A percentile compares a stretch with the other conserved stretches of the same genome.
Evolutionary conservation across 1,140 invertebrate species (phyloP).

Genomic region (Drosophila ananassae): DNA sequence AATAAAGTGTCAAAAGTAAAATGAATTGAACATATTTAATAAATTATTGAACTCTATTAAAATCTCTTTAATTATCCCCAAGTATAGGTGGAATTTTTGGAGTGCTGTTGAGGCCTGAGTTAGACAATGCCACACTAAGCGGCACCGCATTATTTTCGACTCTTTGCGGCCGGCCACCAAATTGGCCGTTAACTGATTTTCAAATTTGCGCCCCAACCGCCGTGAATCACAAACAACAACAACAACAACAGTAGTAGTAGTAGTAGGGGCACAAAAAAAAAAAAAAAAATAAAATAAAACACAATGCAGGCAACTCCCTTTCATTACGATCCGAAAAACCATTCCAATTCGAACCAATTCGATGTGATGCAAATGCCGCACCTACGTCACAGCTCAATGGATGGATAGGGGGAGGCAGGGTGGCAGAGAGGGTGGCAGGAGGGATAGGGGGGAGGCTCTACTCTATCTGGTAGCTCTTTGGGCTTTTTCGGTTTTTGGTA

Average conservation of each 20-base stretch:
- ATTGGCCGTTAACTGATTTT: conserved; percentile 80
- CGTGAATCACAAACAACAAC: neutral
- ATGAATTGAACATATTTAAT: too few relatives aligned
- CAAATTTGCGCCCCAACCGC: conserved; percentile 58
- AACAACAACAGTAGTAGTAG: too few relatives aligned
- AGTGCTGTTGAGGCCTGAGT: neutral
- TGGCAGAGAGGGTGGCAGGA: neutral
- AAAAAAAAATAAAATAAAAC: neutral
- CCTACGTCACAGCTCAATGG: conserved; percentile 61
- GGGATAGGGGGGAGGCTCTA: neutral
- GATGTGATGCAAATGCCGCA: conserved; percentile 43
- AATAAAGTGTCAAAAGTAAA: too few relatives aligned
- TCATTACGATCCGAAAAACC: conserved; percentile 2
- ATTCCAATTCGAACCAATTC: neutral
- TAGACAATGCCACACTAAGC: conserved; percentile 71
- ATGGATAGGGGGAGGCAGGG: neutral
- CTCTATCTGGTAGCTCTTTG: conserved; percentile 7
- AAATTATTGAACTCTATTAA: neutral
- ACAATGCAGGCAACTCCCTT: conserved; percentile 9
- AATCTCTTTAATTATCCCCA: neutral
- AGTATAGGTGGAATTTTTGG: too few relatives aligned
- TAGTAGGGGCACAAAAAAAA: too few relatives aligned
- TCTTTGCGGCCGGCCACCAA: conserved; percentile 69
- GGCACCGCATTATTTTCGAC: conserved; percentile 71
- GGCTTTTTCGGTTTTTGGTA: conserved; percentile 67